Conservation (phyloP, 2,888 invertebrate genomes). For the Drosophila infuscata region DNA sequence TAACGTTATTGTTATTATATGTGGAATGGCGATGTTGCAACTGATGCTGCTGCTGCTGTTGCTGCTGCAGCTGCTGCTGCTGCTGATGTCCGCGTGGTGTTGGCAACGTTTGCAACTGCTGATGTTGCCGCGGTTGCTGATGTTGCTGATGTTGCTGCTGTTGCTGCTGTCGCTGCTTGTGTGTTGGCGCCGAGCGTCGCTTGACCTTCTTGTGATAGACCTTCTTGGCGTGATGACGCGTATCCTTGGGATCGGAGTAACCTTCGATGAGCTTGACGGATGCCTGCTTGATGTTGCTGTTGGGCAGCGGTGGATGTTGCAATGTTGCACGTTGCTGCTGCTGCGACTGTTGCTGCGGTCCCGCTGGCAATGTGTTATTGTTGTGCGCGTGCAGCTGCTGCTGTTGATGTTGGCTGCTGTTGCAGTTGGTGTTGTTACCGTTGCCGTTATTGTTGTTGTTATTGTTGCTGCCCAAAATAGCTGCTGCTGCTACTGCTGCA, state of each 20-base stretch:
- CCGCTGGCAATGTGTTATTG: conserved; percentile 68
- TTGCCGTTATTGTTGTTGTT: conserved; percentile 36
- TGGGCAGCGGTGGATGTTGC: conserved; percentile 77
- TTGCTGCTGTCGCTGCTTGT: conserved; percentile 68
- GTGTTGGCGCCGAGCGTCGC: conserved; percentile 68
- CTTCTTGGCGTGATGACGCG: conserved; percentile 81
- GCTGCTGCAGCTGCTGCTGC: conserved; percentile 40
- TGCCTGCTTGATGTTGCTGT: conserved; percentile 83
- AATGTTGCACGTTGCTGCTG: conserved; percentile 68
- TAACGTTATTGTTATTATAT: conserved; percentile 75
- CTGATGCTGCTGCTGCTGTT: conserved; percentile 61
- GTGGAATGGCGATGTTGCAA: conserved; percentile 68
- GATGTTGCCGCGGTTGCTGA: conserved; percentile 53
- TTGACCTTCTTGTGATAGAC: conserved; percentile 84
- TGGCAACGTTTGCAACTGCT: conserved; percentile 64
- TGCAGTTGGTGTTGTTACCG: conserved; percentile 35
- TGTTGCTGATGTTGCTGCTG: conserved; percentile 56
- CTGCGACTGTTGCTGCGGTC: conserved; percentile 50
- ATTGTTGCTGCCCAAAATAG: conserved; percentile 49
- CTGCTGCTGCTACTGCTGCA: conserved; percentile 52
- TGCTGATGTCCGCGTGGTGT: conserved; percentile 61
- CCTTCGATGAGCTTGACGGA: conserved; percentile 85
- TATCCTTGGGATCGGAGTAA: conserved; percentile 85
- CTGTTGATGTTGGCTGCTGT: conserved; percentile 55
- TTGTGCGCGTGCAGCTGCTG: conserved; percentile 63